Percentiles rank a stretch among this genome's conserved stretches.
Evolutionary conservation across 35 echinoderm and acorn worm species (phyloP).

Genomic region (Stichopus chloronotus): DNA sequence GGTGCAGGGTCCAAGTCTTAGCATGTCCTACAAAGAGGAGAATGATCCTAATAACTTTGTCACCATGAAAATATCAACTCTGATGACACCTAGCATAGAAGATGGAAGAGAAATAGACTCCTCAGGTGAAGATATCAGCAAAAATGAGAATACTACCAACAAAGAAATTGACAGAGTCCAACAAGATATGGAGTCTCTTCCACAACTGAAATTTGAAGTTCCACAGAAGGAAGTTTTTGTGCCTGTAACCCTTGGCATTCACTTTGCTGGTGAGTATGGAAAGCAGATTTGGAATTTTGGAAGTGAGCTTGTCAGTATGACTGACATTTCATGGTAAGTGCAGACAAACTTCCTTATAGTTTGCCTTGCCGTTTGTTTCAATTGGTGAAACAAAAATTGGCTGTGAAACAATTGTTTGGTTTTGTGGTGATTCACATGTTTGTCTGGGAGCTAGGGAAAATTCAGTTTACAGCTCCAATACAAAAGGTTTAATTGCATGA

Average conservation of each 20-base stretch:
- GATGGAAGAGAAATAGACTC: background rate
- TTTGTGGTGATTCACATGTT: too few relatives aligned
- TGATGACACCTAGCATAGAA: background rate
- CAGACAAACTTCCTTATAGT: too few relatives aligned
- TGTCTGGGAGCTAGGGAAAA: too few relatives aligned
- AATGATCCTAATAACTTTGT: background rate
- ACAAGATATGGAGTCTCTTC: background rate
- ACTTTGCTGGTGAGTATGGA: conserved; percentile 18
- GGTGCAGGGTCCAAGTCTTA: background rate
- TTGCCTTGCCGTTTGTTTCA: too few relatives aligned
- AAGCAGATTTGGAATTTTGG: background rate
- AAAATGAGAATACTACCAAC: background rate
- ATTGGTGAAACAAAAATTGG: too few relatives aligned
- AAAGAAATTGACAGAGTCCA: background rate
- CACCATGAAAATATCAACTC: background rate
- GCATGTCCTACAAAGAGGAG: background rate
- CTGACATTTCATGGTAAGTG: too few relatives aligned
- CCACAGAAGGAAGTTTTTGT: background rate
- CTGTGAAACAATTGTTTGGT: too few relatives aligned
- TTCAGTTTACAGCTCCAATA: too few relatives aligned
- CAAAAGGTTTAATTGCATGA: too few relatives aligned
- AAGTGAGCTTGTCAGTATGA: too few relatives aligned
- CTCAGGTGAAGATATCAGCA: background rate
- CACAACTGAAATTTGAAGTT: conserved; percentile 44
- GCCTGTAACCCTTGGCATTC: conserved; percentile 17